Evolutionary conservation across 2,888 invertebrate genomes (phyloP), one percentile per base, ranked within the genome.

Genomic region (Dryococelus australis): DNA sequence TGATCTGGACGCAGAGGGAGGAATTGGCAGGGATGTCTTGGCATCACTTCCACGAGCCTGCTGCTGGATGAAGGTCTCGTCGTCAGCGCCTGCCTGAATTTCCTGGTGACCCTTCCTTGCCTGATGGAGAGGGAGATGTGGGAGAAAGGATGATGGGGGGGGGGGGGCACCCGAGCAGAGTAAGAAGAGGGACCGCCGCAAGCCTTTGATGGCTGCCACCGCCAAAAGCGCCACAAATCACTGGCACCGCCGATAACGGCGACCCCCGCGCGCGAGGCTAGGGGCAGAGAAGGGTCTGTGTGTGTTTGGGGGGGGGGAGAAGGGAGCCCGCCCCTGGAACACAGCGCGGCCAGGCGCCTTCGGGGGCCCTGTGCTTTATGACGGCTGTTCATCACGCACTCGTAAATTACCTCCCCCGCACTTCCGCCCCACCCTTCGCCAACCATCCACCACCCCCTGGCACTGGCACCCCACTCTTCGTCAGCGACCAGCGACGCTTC

Each of bases 331-430:
- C 65, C 65, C 65, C n/a, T 65, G 65, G 65, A 65, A 65, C n/a
- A 65, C 65, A 65, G 51, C 51, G 51, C 20, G 51, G 51, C 51
- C 4, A 51, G 65, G 65, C 65, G 65, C 65, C 65, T 65, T 92
- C 65, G 65, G 65, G 65, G 65, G 47, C n/a, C 65, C n/a, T 65
- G 65, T 92, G 92, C 92, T 92, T 92, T 92, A 92, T 92, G 92
- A 92, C 92, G 92, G 92, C 92, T 92, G 92, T 92, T 92, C 92
- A 92, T 92, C 92, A 92, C 92, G 91, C 92, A 92, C 91, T 92
- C 92, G 92, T 92, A 92, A 92, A 92, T 92, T 92, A 92, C 91
- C 92, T 92, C 92, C 92, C 92, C 91, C 91, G 86, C 87, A 43
- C 85, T 53, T 80, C 78, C 51, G 26, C 86, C 85, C n/a, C 84